Conservation (phyloP, 2,797 vertebrate species). For the Bufotes viridis region DNA sequence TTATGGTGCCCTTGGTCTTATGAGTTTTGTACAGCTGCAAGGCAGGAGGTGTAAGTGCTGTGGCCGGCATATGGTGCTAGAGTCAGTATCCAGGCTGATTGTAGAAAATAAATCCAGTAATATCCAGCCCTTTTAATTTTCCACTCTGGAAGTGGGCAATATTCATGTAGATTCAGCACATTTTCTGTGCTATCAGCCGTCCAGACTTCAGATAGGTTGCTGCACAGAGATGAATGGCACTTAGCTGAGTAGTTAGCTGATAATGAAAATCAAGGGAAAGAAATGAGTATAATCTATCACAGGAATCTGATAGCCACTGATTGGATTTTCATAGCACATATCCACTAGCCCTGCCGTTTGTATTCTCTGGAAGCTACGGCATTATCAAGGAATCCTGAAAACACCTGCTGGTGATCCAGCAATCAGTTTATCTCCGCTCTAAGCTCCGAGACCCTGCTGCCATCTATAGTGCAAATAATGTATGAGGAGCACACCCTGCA, state of each 20-base stretch:
- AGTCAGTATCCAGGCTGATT: too few relatives aligned
- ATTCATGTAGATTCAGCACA: neutral
- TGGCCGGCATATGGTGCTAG: too few relatives aligned
- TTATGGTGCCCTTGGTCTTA: too few relatives aligned
- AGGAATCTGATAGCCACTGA: conserved; percentile 46
- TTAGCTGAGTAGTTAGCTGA: conserved; percentile 52
- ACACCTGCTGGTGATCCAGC: conserved; percentile 49
- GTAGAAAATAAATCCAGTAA: neutral
- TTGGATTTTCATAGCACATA: conserved; percentile 53
- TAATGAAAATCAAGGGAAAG: conserved; percentile 53
- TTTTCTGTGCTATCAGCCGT: conserved; percentile 16
- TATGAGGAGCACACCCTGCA: conserved; percentile 35
- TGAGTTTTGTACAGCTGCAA: too few relatives aligned
- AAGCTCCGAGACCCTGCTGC: conserved; percentile 45
- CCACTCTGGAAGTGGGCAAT: neutral
- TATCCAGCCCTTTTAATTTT: neutral
- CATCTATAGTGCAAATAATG: conserved; percentile 42
- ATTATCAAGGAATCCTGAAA: conserved; percentile 47
- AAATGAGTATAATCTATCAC: conserved; percentile 57
- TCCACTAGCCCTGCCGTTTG: conserved; percentile 36
- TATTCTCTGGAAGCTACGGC: conserved; percentile 21
- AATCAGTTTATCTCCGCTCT: conserved; percentile 41
- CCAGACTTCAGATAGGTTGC: neutral
- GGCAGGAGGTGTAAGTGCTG: too few relatives aligned
- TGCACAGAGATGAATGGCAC: conserved; percentile 39